Conservation (phyloP, 1,140 invertebrate species). For the Aphidius ervi region DNA sequence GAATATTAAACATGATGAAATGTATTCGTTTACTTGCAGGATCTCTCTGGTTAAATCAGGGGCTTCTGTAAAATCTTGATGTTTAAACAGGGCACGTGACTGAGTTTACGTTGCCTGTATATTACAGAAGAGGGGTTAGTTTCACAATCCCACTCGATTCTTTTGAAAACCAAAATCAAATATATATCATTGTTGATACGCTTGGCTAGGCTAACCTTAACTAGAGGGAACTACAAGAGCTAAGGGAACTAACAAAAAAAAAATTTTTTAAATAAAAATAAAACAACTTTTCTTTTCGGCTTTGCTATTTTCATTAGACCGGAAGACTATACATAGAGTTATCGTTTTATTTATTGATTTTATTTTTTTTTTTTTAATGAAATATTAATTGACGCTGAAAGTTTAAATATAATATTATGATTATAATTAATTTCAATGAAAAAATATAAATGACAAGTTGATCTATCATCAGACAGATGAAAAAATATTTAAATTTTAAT, state of each 20-base stretch:
- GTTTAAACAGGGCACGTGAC: constrained; percentile 52
- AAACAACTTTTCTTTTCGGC: constrained; percentile 2
- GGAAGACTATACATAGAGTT: constrained; percentile 3
- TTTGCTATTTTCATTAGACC: not conserved
- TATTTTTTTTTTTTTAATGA: no score
- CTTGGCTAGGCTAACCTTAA: constrained; percentile 8
- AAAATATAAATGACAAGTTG: no score
- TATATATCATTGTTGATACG: constrained; percentile 35
- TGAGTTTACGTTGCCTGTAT: constrained; percentile 45
- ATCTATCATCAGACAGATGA: no score
- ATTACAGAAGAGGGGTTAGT: constrained; percentile 20
- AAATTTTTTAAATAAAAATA: not conserved
- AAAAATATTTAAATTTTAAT: no score
- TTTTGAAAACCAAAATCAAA: constrained; percentile 50
- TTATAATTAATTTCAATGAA: no score
- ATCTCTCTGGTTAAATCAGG: no score
- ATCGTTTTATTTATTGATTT: not conserved
- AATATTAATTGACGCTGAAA: no score
- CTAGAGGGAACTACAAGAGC: not conserved
- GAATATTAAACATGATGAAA: not conserved
- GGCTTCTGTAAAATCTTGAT: constrained; percentile 17
- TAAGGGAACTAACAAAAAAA: constrained; percentile 1
- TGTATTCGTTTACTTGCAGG: no score
- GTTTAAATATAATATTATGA: no score
- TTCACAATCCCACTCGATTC: constrained; percentile 22